Evolutionary conservation across 2,888 invertebrate genomes (phyloP), one percentile per base, ranked within the genome.

Genomic region (Exephanes ischioxanthus): DNA sequence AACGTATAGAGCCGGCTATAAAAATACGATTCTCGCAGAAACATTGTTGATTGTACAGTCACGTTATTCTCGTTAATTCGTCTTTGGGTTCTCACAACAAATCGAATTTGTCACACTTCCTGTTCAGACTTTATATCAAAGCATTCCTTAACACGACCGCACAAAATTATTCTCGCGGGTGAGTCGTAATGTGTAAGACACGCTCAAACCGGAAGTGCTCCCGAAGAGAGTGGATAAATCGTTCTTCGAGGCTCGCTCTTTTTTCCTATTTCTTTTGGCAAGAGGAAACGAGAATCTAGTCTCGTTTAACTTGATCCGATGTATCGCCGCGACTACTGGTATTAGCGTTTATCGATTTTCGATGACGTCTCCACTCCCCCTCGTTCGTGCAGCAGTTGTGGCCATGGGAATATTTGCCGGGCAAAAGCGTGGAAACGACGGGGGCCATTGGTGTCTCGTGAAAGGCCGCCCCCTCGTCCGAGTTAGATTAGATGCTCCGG

Each of bases 311-410:
- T 9, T n/a, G 51, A 48, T 33, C 7, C 33, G 33, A 5, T 51
- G 48, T 51, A 58, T 14, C 58, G 58, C 14, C 51, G 33, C 5
- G 30, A 45, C n/a, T 30, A 37, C 26, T 14, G 19, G 78, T 48
- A 61, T 61, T 58, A 68, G 53, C 9, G 73, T 75, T 80, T 75
- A 83, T 80, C 73, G 83, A 83, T 83, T 83, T 73, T 80, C 80
- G 73, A 83, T 83, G 73, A 61, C 61, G 77, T 58, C 77, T 55
- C 41, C 30, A 9, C 58, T 33, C n/a, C 63, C 61, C 78, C 33
- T 51, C 37, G 33, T 48, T 51, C 45, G 16, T 63, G 51, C 61
- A n/a, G 61, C 61, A 48, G 63, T 51, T 26, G 37, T 55, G 37
- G 55, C 16, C 51, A 67, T 37, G 67, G 26, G 53, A 77, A 67